These are phyloP conservation scores for Pristionchus entomophagus DNA, from an alignment of 2,888 invertebrate species.

Conservation along the genomic window DNA sequence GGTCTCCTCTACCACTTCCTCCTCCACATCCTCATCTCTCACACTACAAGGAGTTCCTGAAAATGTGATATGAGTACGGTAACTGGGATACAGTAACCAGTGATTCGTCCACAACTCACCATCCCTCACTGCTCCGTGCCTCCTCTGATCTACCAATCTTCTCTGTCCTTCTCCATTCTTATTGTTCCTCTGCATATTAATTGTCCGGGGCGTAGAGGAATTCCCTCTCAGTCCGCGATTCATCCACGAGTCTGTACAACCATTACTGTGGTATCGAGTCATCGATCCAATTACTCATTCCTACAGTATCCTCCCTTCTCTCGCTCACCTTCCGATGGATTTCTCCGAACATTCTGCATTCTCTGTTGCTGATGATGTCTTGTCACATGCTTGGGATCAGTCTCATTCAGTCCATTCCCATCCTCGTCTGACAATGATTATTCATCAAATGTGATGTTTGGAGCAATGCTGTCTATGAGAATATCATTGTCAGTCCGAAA, in stretches of 20 bases:
- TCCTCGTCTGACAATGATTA: background rate
- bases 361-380: conserved; percentile 7
- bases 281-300: background rate
- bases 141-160: background rate
- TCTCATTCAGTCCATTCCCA: background rate
- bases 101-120: background rate
- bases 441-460: background rate
- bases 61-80: background rate
- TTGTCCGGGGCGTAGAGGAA: conserved; percentile 2
- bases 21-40: background rate
- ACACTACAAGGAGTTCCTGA: background rate
- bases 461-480: background rate
- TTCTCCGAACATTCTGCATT: background rate
- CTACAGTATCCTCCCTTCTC: background rate
- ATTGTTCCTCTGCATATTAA: background rate
- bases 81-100: background rate
- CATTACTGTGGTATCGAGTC: background rate
- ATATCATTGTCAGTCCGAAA: too few species aligned
- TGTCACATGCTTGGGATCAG: background rate
- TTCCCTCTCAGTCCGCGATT: background rate
- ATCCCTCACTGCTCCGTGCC: background rate
- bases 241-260: background rate
- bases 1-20: conserved; percentile 8
- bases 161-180: conserved; percentile 13
- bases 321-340: background rate